A percentile compares a stretch with the other conserved stretches of the same genome.
phyloP scores from a whole-genome alignment of 2,888 invertebrate genomes.

The Euzetes globulus region DNA sequence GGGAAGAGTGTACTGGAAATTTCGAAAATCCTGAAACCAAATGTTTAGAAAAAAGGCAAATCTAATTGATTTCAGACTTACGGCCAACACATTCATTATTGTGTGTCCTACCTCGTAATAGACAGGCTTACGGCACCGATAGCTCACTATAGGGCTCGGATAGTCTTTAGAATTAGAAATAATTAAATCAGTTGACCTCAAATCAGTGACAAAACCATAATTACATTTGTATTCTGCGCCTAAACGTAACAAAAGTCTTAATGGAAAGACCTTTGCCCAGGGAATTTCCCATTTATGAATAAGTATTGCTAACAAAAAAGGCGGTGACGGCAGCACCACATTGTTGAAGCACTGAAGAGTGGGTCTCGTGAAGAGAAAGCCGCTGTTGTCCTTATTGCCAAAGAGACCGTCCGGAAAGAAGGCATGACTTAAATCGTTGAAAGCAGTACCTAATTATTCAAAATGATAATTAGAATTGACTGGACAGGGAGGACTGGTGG shows the following conservation, averaged over 20 bases:
- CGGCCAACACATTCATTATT: slow-evolving; percentile 71
- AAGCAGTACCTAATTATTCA: slow-evolving; percentile 45
- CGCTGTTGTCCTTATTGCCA: slow-evolving; percentile 65
- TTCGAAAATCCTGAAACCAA: slow-evolving; percentile 62
- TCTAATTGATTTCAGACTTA: slow-evolving; percentile 38
- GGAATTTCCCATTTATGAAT: slow-evolving; percentile 73
- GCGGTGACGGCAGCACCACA: slow-evolving; percentile 62
- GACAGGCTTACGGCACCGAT: slow-evolving; percentile 66
- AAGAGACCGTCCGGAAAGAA: slow-evolving; percentile 52
- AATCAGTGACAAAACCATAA: slow-evolving; percentile 40
- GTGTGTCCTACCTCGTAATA: slow-evolving; percentile 80
- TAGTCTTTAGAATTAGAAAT: slow-evolving; percentile 53
- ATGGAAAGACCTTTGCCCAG: slow-evolving; percentile 69
- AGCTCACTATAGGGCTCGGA: slow-evolving; percentile 71
- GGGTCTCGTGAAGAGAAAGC: slow-evolving; percentile 70
- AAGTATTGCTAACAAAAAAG: slow-evolving; percentile 67
- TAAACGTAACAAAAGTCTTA: slow-evolving; percentile 64
- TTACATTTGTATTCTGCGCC: slow-evolving; percentile 72
- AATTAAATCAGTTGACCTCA: neutral
- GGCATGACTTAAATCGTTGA: slow-evolving; percentile 47
- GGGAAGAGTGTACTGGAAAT: slow-evolving; percentile 70
- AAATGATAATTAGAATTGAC: no score
- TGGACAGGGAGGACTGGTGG: no score
- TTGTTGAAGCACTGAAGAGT: slow-evolving; percentile 73
- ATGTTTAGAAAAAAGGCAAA: neutral